A percentile compares a stretch with the other conserved stretches of the same genome.
Conservation (phyloP, 2,113 vertebrate genomes). For the Pluvianellus socialis region DNA sequence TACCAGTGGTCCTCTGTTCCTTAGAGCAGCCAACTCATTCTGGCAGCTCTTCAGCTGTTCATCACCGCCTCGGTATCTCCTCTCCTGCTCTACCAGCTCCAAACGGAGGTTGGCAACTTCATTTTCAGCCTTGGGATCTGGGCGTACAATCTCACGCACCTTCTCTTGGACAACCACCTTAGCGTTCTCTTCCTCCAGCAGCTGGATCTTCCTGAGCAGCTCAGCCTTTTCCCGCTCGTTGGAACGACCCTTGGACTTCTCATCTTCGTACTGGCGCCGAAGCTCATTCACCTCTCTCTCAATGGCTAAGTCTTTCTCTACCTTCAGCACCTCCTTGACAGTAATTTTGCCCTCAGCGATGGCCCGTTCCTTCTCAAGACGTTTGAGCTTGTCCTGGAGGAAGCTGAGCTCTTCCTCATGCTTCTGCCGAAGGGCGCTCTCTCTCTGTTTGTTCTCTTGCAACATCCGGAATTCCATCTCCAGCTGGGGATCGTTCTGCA, state of each 20-base stretch:
- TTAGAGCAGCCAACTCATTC: constrained; percentile 81
- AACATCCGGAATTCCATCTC: constrained; percentile 85
- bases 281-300: constrained; percentile 89
- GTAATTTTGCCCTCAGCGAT: constrained; percentile 94
- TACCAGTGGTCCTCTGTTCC: constrained; percentile 86
- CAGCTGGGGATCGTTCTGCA: constrained; percentile 92
- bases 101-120: constrained; percentile 92
- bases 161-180: constrained; percentile 93
- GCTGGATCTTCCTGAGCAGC: constrained; percentile 85
- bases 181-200: constrained; percentile 89
- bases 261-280: constrained; percentile 85
- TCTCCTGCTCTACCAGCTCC: constrained; percentile 91
- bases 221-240: constrained; percentile 85
- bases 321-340: constrained; percentile 93
- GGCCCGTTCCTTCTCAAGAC: constrained; percentile 90
- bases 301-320: constrained; percentile 86
- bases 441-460: constrained; percentile 82
- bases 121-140: constrained; percentile 92
- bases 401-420: constrained; percentile 90
- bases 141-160: constrained; percentile 91
- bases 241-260: constrained; percentile 82
- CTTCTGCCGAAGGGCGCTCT: constrained; percentile 75
- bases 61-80: constrained; percentile 82
- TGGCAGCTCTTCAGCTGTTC: constrained; percentile 84
- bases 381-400: constrained; percentile 87